phyloP scores from a whole-genome alignment of 2,797 vertebrate species.

The Carcharodon carcharias region DNA sequence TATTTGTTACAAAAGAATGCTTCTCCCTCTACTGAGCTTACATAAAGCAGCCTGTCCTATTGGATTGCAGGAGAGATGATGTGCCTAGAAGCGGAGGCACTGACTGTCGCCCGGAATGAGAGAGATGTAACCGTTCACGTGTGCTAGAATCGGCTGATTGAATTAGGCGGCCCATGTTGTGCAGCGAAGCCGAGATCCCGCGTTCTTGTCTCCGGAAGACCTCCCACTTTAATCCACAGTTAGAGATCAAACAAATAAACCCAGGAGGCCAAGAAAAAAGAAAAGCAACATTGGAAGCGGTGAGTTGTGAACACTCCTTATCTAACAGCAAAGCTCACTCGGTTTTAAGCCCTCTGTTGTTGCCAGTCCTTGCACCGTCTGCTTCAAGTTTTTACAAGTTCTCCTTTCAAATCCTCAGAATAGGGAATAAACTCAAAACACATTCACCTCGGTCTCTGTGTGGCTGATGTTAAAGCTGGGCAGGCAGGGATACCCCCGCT shows the following conservation, averaged over 20 bases:
- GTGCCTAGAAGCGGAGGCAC: constrained; percentile 37
- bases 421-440: neutral
- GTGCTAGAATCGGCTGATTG: constrained; percentile 40
- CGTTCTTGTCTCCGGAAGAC: rapidly evolving
- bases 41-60: neutral
- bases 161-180: neutral
- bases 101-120: constrained; percentile 41
- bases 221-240: neutral
- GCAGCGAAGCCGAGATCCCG: neutral
- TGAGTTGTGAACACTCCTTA: neutral
- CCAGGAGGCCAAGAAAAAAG: neutral
- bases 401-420: no score
- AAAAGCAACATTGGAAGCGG: neutral
- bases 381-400: neutral
- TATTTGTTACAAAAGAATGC: neutral
- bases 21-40: neutral
- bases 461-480: neutral
- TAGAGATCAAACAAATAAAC: neutral
- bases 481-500: neutral
- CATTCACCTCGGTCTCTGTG: neutral
- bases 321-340: neutral
- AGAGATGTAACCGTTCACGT: constrained; percentile 37
- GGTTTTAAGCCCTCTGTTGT: no score
- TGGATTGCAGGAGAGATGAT: constrained; percentile 37
- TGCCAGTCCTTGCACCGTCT: neutral